Evolutionary conservation across 2,888 invertebrate species (phyloP).

Genomic region (Ceriagrion tenellum): DNA sequence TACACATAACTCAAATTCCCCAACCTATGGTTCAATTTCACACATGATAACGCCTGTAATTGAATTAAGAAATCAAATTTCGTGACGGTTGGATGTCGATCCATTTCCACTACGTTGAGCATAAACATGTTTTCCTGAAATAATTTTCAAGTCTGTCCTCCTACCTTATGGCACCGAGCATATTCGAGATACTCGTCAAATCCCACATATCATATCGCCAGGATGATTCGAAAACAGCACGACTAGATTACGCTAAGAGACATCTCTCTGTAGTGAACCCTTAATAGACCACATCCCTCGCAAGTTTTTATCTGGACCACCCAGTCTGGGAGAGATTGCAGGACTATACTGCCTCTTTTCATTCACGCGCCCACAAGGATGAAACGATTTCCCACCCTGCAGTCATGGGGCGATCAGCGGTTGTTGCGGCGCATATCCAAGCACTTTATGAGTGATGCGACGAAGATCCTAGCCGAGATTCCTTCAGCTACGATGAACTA

Average conservation of each 20-base stretch:
- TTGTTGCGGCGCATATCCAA: background rate
- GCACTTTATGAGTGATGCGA: background rate
- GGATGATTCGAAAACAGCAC: background rate
- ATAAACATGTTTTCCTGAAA: no score
- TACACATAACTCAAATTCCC: no score
- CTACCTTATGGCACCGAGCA: background rate
- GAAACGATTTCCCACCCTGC: background rate
- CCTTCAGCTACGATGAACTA: no score
- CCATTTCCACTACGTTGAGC: no score
- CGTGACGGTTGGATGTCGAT: no score
- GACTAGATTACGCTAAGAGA: background rate
- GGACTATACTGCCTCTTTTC: background rate
- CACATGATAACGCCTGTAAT: no score
- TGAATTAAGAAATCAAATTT: no score
- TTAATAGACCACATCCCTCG: background rate
- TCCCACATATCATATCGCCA: background rate
- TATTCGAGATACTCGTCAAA: background rate
- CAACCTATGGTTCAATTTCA: no score
- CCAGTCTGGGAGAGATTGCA: background rate
- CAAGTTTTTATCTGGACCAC: background rate
- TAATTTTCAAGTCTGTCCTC: no score
- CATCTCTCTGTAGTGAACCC: background rate
- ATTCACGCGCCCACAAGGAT: background rate
- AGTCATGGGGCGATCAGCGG: background rate
- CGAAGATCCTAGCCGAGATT: no score